These are phyloP conservation scores for Anguilla rostrata DNA, from an alignment of 2,113 vertebrate genomes.

Conservation along the genomic window DNA sequence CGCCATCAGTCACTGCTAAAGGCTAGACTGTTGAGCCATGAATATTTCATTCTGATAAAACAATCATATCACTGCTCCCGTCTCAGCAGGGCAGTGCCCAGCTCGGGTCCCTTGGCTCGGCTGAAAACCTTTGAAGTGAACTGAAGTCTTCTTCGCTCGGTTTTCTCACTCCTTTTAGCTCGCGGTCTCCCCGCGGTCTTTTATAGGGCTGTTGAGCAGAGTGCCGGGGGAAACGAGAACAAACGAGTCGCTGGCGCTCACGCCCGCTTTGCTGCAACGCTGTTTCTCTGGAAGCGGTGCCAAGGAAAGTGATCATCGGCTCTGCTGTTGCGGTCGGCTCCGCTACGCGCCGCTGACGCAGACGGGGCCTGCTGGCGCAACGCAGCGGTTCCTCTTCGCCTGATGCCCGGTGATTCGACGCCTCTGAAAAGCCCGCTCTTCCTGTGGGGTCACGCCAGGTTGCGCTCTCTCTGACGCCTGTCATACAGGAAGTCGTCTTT, in stretches of 20 bases:
- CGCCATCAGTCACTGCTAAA: not conserved
- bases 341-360: not conserved
- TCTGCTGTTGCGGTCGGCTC: not conserved
- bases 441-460: not conserved
- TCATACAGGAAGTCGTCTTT: not conserved
- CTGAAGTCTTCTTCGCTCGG: not conserved
- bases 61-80: not conserved
- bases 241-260: not conserved
- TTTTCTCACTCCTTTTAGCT: not conserved
- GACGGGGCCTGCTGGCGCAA: slow-evolving; percentile 26
- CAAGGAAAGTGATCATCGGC: no score
- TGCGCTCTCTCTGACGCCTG: not conserved
- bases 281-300: no score
- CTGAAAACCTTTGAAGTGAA: not conserved
- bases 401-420: slow-evolving; percentile 40
- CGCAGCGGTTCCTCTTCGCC: slow-evolving; percentile 42
- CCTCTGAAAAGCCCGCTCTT: slow-evolving; percentile 29
- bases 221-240: not conserved
- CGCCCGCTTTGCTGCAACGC: not conserved
- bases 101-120: not conserved
- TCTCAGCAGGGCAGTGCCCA: not conserved
- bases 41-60: slow-evolving; percentile 7
- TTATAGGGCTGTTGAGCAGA: not conserved
- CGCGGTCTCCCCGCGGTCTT: not conserved
- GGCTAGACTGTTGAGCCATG: not conserved